Conservation (phyloP, 2,888 invertebrate genomes). For the Dryadula phaetusa region DNA sequence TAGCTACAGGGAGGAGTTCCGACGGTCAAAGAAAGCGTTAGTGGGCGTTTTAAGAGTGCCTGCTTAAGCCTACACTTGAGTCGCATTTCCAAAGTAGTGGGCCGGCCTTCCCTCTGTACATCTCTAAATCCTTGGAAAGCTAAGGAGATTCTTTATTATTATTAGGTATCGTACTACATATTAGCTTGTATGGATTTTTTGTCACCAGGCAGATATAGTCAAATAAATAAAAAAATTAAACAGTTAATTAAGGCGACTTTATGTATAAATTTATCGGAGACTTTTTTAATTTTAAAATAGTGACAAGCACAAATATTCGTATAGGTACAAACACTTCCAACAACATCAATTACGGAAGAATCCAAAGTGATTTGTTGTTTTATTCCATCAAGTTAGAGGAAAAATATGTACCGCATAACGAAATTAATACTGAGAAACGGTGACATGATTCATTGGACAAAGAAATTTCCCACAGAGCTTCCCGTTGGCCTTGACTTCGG, state of each 20-base stretch:
- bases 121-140: too few species aligned
- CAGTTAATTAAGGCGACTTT: neutral
- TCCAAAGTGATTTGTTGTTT: neutral
- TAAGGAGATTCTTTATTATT: too few species aligned
- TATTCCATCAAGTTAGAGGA: constrained; percentile 19
- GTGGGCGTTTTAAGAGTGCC: too few species aligned
- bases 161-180: too few species aligned
- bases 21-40: too few species aligned
- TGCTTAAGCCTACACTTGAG: too few species aligned
- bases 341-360: constrained; percentile 19
- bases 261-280: neutral
- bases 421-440: constrained; percentile 21
- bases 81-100: too few species aligned
- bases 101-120: too few species aligned
- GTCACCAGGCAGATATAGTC: too few species aligned
- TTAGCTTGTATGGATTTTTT: too few species aligned
- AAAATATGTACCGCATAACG: neutral
- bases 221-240: neutral
- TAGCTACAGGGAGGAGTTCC: too few species aligned
- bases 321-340: neutral
- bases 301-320: constrained; percentile 1
- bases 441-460: constrained; percentile 34
- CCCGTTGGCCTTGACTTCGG: constrained; percentile 27
- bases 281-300: neutral
- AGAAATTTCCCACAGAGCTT: constrained; percentile 36